Conservation (phyloP, 2,888 invertebrate species). For the Epsilonema sp. region DNA sequence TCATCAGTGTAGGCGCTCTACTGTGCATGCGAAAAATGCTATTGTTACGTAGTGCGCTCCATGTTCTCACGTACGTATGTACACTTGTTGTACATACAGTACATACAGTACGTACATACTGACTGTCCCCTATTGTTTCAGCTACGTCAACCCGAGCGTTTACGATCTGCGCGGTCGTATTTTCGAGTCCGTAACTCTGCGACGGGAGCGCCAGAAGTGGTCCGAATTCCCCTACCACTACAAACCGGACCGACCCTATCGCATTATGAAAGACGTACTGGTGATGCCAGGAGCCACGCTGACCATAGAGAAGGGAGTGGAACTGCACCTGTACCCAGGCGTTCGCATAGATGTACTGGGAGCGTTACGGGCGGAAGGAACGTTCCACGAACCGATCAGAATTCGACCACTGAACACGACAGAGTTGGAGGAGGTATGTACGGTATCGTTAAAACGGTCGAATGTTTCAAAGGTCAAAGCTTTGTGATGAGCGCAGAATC, state of each 20-base stretch:
- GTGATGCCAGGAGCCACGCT: slow-evolving; percentile 81
- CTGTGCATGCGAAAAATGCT: too few relatives aligned
- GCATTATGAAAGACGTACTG: slow-evolving; percentile 69
- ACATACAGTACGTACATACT: too few relatives aligned
- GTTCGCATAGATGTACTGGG: slow-evolving; percentile 53
- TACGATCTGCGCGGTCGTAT: slow-evolving; percentile 24
- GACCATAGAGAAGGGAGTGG: slow-evolving; percentile 64
- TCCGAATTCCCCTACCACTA: slow-evolving; percentile 17
- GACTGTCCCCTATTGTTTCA: background rate
- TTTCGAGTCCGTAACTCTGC: slow-evolving; percentile 18
- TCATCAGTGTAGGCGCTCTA: too few relatives aligned
- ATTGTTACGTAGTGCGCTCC: too few relatives aligned
- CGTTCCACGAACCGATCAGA: slow-evolving; percentile 39
- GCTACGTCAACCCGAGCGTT: slow-evolving; percentile 15
- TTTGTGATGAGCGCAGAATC: background rate
- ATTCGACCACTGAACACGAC: slow-evolving; percentile 28
- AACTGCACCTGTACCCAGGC: slow-evolving; percentile 79
- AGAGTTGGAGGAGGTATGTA: slow-evolving; percentile 18
- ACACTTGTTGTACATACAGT: too few relatives aligned
- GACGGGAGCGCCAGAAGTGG: slow-evolving; percentile 18
- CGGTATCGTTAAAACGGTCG: too few relatives aligned
- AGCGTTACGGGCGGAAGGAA: slow-evolving; percentile 60
- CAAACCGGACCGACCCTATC: slow-evolving; percentile 42
- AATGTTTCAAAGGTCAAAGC: background rate
- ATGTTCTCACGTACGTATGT: too few relatives aligned